Conservation (phyloP, 2,113 vertebrate genomes). For the Megaptera novaeangliae region DNA sequence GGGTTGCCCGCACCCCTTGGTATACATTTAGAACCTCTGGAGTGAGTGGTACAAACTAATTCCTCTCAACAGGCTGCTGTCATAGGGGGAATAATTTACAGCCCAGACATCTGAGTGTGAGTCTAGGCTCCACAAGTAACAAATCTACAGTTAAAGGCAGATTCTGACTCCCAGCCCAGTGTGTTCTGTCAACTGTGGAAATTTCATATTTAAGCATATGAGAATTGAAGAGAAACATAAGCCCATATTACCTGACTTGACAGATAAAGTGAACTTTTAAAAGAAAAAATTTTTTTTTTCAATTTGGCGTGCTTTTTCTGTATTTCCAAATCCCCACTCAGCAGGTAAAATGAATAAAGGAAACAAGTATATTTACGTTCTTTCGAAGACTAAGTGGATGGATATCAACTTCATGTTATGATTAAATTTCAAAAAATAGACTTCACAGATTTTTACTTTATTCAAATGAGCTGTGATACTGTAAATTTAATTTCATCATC, state of each 20-base stretch:
- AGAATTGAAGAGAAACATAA: neutral
- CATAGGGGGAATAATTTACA: neutral
- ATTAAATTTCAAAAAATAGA: accelerated
- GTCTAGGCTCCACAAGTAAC: neutral
- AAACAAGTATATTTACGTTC: neutral
- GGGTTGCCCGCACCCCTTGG: neutral
- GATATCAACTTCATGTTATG: too few relatives aligned
- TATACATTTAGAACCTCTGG: neutral
- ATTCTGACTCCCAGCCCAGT: neutral
- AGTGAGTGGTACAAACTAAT: neutral
- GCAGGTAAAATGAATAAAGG: neutral
- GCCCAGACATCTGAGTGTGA: neutral
- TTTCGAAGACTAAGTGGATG: neutral
- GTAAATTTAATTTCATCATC: accelerated
- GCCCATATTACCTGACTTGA: neutral
- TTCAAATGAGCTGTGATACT: accelerated
- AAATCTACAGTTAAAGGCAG: neutral
- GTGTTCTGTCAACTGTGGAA: neutral
- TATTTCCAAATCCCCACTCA: neutral
- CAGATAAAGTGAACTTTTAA: neutral
- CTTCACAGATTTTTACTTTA: accelerated
- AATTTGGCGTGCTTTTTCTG: neutral
- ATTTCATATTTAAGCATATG: accelerated
- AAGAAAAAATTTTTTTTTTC: neutral
- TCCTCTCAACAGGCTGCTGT: neutral